Conservation (phyloP, 2,797 vertebrate genomes). For the Orientallactaga sibirica region DNA sequence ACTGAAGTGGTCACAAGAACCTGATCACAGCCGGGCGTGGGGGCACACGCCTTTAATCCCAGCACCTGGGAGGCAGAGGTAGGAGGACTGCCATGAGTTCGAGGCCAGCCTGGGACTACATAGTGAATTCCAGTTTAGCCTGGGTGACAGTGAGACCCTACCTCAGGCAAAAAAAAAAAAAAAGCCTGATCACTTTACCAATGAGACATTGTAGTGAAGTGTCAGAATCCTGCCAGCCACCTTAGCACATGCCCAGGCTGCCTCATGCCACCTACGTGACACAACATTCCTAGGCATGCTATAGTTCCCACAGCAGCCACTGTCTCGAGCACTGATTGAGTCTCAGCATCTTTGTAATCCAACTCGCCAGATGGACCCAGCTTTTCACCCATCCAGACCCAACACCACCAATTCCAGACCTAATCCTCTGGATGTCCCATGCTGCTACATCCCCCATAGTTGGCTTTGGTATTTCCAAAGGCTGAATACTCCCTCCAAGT, state of each 20-base stretch:
- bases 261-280: not conserved
- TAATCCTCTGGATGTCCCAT: not conserved
- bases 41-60: too few relatives aligned
- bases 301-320: not conserved
- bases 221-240: too few relatives aligned
- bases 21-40: too few relatives aligned
- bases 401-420: accelerated
- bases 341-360: not conserved
- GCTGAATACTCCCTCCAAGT: accelerated
- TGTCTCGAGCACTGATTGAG: too few relatives aligned
- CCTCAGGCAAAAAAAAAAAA: not conserved
- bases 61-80: too few relatives aligned
- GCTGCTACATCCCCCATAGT: not conserved
- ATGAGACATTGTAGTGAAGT: too few relatives aligned
- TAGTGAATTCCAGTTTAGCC: too few relatives aligned
- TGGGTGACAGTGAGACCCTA: too few relatives aligned
- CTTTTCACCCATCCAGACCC: not conserved
- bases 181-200: not conserved
- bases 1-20: not conserved
- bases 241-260: not conserved
- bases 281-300: not conserved
- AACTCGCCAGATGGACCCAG: not conserved
- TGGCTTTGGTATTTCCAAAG: not conserved
- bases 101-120: too few relatives aligned
- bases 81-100: too few relatives aligned